Percentiles rank a stretch among this genome's conserved stretches.
Evolutionary conservation across 2,888 invertebrate genomes (phyloP).

Genomic region (Sphaerophoria rueppellii): DNA sequence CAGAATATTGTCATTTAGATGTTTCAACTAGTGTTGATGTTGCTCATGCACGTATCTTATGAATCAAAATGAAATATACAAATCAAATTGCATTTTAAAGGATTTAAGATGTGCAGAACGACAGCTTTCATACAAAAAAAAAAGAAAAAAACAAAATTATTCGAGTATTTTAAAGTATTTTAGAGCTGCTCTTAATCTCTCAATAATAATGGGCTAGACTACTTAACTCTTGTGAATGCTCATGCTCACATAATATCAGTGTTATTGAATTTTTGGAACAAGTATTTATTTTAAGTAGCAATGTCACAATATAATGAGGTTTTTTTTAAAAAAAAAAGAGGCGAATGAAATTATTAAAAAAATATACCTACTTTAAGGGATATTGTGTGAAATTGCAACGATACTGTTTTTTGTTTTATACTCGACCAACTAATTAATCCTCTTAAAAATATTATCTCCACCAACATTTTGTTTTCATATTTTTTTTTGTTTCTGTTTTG

Average conservation of each 20-base stretch:
- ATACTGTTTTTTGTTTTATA: constrained; percentile 4
- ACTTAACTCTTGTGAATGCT: constrained; percentile 1
- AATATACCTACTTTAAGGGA: constrained; percentile 20
- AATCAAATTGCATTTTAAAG: neutral
- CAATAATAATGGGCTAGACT: neutral
- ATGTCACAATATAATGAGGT: neutral
- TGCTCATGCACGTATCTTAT: neutral
- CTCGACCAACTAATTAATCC: constrained; percentile 64
- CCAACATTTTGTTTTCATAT: constrained; percentile 3
- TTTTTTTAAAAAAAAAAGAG: constrained; percentile 16
- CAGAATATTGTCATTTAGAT: constrained; percentile 27
- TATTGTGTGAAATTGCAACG: constrained; percentile 30
- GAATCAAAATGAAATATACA: too few relatives aligned
- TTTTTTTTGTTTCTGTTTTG: neutral
- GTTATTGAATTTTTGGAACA: too few relatives aligned
- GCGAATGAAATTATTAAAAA: neutral
- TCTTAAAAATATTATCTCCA: constrained; percentile 56
- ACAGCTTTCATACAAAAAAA: too few relatives aligned
- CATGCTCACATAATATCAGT: too few relatives aligned
- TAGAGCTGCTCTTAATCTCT: neutral
- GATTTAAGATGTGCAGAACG: neutral
- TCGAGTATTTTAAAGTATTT: neutral
- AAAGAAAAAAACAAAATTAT: too few relatives aligned
- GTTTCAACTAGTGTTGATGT: constrained; percentile 4
- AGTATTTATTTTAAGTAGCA: neutral